Evolutionary conservation across 2,113 vertebrate species (phyloP), one percentile per base, ranked within the genome.

Genomic region (Bujurquina vittata): DNA sequence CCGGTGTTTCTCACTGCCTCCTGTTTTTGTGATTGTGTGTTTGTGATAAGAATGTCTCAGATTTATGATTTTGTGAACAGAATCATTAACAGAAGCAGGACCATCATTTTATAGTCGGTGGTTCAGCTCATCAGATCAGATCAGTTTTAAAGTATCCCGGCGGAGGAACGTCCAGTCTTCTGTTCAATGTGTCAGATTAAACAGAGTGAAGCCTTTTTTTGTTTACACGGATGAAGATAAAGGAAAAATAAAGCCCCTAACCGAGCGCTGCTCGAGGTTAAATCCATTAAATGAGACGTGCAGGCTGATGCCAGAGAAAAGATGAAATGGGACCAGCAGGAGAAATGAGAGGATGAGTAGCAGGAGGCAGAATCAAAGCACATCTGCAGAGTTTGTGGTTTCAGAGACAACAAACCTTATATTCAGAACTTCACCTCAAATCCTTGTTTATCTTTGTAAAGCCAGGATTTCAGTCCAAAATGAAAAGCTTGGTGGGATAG

Each of bases 401-500:
- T 69, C 43, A 49, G n/a, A 79, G 23, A 67, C 18, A 22, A 43
- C 55, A 58, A n/a, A 23, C 2, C 29, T 11, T 23, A 10, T 72
- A 3, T 56, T 8, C 61, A 4, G 20, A 29, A 7, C n/a, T 61
- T 33, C 12, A 31, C 65, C 20, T 72, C 52, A 55, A 55, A 55
- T n/a, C 46, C 46, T 9, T 10, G n/a, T 14, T 72, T 29, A 5
- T 54, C 26, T 17, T n/a, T 7, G 3, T 5, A 3, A 9, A 52
- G 10, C 12, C 46, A 5, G n/a, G 20, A 52, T 54, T 72, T 72
- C 1, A 33, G 62, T 56, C 37, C 2, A 0, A 37, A 26, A 37
- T 14, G 4, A 54, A n/a, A 5, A 61, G 56, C 4, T 69, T 22
- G 0, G 52, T 0, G 18, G 15, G 1, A 1, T 0, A 1, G 15